Evolutionary conservation across 2,113 vertebrate genomes (phyloP).

Genomic region (Aegotheles bennettii): DNA sequence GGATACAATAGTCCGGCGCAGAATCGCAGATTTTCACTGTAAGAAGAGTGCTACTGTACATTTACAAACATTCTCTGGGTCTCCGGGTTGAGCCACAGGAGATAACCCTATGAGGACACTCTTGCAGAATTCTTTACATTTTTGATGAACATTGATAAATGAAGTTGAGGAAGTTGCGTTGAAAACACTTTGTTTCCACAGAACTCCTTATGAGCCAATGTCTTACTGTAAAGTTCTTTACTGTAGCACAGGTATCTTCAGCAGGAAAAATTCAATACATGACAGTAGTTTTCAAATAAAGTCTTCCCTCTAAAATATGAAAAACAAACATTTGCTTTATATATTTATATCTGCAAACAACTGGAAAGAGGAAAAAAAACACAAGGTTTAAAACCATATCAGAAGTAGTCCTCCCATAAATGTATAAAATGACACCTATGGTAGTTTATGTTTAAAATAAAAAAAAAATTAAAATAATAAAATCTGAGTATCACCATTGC

Average conservation of each 20-base stretch:
- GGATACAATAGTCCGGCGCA: conserved; percentile 70
- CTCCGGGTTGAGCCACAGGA: conserved; percentile 61
- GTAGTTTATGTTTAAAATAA: background rate
- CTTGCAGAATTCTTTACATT: conserved; percentile 71
- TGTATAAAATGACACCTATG: background rate
- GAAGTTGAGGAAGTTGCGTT: conserved; percentile 71
- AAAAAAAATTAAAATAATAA: background rate
- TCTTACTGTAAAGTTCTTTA: conserved; percentile 69
- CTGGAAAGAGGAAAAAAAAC: background rate
- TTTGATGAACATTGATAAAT: conserved; percentile 71
- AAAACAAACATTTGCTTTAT: conserved; percentile 68
- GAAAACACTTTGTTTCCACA: conserved; percentile 66
- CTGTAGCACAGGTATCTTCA: conserved; percentile 69
- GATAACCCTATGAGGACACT: conserved; percentile 65
- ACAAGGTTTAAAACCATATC: background rate
- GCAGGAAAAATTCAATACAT: conserved; percentile 90
- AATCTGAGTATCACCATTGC: background rate
- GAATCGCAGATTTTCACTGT: conserved; percentile 68
- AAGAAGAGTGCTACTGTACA: conserved; percentile 76
- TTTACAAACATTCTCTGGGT: conserved; percentile 81
- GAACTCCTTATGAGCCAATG: conserved; percentile 60
- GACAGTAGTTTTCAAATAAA: conserved; percentile 99
- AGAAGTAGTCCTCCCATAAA: background rate
- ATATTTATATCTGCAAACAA: background rate
- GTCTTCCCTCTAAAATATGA: conserved; percentile 93